A percentile compares a stretch with the other conserved stretches of the same genome.
These are phyloP conservation scores for Cataglyphis albicans DNA, from an alignment of 2,888 invertebrate species.

Conservation along the genomic window DNA sequence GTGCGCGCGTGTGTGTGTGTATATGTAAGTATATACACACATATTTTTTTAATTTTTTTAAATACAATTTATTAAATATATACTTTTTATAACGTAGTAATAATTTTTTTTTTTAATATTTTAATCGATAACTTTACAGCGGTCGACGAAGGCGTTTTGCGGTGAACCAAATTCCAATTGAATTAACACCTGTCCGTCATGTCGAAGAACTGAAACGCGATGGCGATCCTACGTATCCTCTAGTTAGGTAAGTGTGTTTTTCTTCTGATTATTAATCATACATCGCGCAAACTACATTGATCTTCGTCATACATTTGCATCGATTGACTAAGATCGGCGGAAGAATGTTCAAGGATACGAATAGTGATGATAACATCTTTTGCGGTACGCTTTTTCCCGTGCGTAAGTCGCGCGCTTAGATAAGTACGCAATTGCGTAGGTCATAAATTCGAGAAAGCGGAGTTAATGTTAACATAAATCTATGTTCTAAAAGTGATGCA, in stretches of 20 bases:
- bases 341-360: background rate
- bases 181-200: conserved; percentile 43
- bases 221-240: conserved; percentile 56
- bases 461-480: conserved; percentile 31
- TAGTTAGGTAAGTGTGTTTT: conserved; percentile 58
- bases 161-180: conserved; percentile 47
- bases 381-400: background rate
- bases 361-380: conserved; percentile 19
- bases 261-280: background rate
- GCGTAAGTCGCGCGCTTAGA: conserved; percentile 28
- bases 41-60: background rate
- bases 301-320: background rate
- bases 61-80: background rate
- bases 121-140: conserved; percentile 34
- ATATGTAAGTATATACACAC: no score
- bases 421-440: conserved; percentile 60
- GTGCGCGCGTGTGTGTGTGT: no score
- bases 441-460: conserved; percentile 57
- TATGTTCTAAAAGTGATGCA: conserved; percentile 62
- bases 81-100: background rate
- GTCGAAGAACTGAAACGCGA: conserved; percentile 42
- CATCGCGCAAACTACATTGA: background rate
- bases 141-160: conserved; percentile 57
- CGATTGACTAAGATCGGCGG: background rate
- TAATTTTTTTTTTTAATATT: background rate